phyloP scores from a whole-genome alignment of 2,888 invertebrate genomes.

The Drepanosiphum platanoidis region DNA sequence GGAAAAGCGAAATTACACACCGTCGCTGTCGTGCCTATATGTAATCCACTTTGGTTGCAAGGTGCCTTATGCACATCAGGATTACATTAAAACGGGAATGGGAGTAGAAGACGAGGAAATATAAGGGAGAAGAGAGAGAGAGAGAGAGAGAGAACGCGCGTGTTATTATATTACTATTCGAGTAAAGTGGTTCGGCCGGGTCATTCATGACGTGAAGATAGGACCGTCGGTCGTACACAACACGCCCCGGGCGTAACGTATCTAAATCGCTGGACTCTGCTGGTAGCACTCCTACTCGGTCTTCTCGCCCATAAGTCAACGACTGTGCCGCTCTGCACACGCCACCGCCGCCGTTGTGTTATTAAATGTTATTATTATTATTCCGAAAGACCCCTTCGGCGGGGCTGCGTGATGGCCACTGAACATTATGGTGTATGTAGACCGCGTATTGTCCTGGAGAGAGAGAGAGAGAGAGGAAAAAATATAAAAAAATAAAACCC shows the following conservation, averaged over 20 bases:
- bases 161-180: constrained; percentile 53
- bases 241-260: constrained; percentile 53
- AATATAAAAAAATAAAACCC: background rate
- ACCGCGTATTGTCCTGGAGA: background rate
- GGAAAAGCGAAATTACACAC: constrained; percentile 54
- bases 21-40: background rate
- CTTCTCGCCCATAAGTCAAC: constrained; percentile 44
- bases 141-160: constrained; percentile 8
- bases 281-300: constrained; percentile 38
- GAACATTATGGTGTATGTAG: constrained; percentile 44
- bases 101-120: background rate
- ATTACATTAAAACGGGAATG: constrained; percentile 52
- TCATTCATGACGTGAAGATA: constrained; percentile 60
- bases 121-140: background rate
- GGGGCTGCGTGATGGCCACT: constrained; percentile 11
- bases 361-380: constrained; percentile 58
- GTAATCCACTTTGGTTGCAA: constrained; percentile 48
- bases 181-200: constrained; percentile 57
- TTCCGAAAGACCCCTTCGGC: constrained; percentile 38
- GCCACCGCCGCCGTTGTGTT: constrained; percentile 11
- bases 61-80: constrained; percentile 62
- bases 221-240: constrained; percentile 39
- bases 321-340: background rate
- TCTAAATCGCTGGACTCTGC: background rate
- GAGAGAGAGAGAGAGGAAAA: background rate